These are phyloP conservation scores for Odocoileus hemionus DNA, from an alignment of 2,113 vertebrate genomes.

Conservation along the genomic window DNA sequence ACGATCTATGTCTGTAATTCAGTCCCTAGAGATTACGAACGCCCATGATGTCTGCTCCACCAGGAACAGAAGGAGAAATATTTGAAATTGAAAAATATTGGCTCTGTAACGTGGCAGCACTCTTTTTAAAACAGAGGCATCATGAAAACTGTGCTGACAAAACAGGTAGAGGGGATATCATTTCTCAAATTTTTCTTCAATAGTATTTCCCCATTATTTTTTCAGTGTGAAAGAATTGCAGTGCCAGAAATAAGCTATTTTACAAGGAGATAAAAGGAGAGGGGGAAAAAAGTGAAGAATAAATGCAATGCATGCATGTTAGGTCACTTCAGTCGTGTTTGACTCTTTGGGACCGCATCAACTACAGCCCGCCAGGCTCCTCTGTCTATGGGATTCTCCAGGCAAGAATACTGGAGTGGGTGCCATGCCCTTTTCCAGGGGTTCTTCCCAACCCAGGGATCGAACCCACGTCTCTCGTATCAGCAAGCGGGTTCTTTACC, in stretches of 20 bases:
- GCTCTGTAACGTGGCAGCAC: not conserved
- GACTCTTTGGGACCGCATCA: not conserved
- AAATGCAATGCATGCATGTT: not conserved
- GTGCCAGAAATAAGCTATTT: not conserved
- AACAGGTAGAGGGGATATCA: not conserved
- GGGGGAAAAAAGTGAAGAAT: fast-evolving
- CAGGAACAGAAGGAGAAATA: not conserved
- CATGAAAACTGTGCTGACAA: not conserved
- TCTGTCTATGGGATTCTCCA: not conserved
- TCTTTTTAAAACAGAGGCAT: not conserved
- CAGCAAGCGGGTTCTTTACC: not conserved
- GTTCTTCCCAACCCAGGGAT: not conserved
- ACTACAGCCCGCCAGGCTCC: not conserved
- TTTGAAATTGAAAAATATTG: not conserved
- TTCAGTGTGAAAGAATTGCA: not conserved
- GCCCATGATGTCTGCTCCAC: not conserved
- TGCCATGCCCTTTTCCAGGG: not conserved
- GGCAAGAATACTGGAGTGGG: not conserved
- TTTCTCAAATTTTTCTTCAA: not conserved
- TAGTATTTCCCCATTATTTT: not conserved
- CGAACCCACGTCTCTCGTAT: not conserved
- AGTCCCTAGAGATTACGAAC: not conserved
- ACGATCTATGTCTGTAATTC: not conserved
- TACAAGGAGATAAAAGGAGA: not conserved
- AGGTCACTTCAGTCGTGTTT: not conserved